Conservation (phyloP, 2,113 vertebrate genomes). For the Dromiciops gliroides region DNA sequence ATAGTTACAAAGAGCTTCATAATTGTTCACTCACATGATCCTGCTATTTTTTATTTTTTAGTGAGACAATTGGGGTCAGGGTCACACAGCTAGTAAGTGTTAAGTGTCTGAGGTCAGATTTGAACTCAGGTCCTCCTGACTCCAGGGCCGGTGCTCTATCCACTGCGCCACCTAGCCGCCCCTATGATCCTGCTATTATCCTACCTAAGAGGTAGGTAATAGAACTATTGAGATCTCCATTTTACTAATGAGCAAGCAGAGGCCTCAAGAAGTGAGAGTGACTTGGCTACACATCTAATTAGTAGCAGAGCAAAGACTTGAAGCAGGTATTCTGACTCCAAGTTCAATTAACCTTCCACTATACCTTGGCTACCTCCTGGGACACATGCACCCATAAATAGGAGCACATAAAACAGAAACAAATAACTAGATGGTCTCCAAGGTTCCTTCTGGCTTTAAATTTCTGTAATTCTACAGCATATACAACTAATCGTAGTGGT, state of each 20-base stretch:
- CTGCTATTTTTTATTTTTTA: too few species aligned
- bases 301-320: not conserved
- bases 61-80: too few species aligned
- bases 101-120: too few species aligned
- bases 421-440: not conserved
- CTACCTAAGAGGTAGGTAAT: not conserved
- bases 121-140: too few species aligned
- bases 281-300: not conserved
- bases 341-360: not conserved
- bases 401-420: not conserved
- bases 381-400: not conserved
- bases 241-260: not conserved
- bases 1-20: not conserved
- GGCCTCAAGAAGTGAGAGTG: not conserved
- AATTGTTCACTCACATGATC: not conserved
- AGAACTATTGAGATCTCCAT: not conserved
- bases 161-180: too few species aligned
- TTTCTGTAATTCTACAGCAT: conserved; percentile 69
- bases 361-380: not conserved
- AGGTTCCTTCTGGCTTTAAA: conserved; percentile 58
- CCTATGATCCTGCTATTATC: not conserved
- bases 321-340: not conserved
- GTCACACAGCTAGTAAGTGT: too few species aligned
- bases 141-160: too few species aligned
- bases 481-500: conserved; percentile 69